Evolutionary conservation across 2,888 invertebrate genomes (phyloP).

Genomic region (Lamellibrachia columna): DNA sequence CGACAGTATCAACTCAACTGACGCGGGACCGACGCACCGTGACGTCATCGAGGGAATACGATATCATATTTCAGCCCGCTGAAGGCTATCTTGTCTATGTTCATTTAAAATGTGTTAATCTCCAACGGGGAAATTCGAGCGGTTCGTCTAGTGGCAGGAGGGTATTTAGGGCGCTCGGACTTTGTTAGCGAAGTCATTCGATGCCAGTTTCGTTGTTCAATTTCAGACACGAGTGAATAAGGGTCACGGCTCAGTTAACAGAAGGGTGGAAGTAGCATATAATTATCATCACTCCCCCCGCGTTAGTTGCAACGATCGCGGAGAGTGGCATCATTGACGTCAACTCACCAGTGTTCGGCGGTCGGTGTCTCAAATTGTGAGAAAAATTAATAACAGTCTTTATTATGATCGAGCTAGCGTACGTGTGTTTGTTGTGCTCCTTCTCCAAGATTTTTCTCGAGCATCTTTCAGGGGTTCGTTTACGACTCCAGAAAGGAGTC

Average conservation of each 20-base stretch:
- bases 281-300: neutral
- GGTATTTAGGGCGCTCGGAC: neutral
- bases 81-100: neutral
- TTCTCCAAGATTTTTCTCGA: no score
- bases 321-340: neutral
- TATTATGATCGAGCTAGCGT: no score
- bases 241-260: neutral
- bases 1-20: neutral
- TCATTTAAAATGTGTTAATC: neutral
- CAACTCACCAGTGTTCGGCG: neutral
- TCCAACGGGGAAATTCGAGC: neutral
- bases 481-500: no score
- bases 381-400: no score
- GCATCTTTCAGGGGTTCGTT: no score
- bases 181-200: neutral
- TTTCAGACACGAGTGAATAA: neutral
- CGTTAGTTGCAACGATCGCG: neutral
- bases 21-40: neutral
- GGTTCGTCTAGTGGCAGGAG: neutral
- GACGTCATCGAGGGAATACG: neutral
- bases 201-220: constrained; percentile 10
- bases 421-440: no score
- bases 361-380: no score
- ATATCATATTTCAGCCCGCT: neutral
- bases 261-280: neutral